A percentile compares a stretch with the other conserved stretches of the same genome.
Conservation (phyloP, 2,113 vertebrate species). For the Pluvianellus socialis region DNA sequence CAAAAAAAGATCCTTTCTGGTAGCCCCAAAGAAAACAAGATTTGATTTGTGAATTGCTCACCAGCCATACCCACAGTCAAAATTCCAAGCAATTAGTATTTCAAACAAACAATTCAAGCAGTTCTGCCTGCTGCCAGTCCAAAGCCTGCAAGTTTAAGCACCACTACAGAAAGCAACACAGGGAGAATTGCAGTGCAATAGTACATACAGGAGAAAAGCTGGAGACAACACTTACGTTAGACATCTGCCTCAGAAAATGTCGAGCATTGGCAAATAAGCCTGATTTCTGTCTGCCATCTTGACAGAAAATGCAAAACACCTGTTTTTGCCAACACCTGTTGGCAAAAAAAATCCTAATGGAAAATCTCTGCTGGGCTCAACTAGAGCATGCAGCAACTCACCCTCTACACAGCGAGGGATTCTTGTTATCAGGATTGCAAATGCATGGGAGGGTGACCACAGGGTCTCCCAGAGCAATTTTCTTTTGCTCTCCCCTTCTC, state of each 20-base stretch:
- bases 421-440: not conserved
- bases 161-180: not conserved
- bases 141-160: not conserved
- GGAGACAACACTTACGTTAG: not conserved
- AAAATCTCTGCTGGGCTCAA: not conserved
- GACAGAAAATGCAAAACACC: not conserved
- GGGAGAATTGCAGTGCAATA: not conserved
- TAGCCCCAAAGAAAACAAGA: not conserved
- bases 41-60: not conserved
- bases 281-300: not conserved
- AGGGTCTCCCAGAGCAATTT: not conserved
- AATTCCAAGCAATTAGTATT: slow-evolving; percentile 6
- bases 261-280: not conserved
- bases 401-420: not conserved
- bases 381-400: not conserved
- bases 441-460: not conserved
- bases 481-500: not conserved
- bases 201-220: not conserved
- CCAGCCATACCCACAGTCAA: not conserved
- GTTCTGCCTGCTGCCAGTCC: not conserved
- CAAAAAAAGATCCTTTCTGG: not conserved
- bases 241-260: not conserved
- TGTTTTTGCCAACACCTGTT: not conserved
- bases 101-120: slow-evolving; percentile 9
- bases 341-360: not conserved